Percentiles rank a stretch among this genome's conserved stretches.
Conservation (phyloP, 2,888 invertebrate genomes). For the Leucophenga montana region DNA sequence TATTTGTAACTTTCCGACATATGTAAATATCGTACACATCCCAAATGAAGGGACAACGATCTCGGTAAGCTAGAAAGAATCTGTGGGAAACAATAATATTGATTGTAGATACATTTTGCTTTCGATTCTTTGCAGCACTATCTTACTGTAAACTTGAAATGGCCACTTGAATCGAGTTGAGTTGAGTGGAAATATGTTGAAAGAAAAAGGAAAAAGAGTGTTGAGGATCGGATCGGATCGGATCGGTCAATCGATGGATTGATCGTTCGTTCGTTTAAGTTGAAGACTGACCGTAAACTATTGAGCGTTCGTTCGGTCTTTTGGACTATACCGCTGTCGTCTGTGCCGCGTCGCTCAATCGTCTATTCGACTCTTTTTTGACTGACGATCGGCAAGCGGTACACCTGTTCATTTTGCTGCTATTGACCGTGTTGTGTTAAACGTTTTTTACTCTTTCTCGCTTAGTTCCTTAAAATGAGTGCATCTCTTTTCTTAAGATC, state of each 20-base stretch:
- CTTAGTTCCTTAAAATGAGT: background rate
- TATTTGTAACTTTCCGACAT: slow-evolving; percentile 36
- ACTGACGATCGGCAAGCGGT: slow-evolving; percentile 69
- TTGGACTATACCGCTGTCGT: slow-evolving; percentile 22
- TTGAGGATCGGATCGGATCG: slow-evolving; percentile 21
- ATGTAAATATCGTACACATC: slow-evolving; percentile 28
- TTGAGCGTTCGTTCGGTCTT: slow-evolving; percentile 6
- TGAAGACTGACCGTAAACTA: background rate
- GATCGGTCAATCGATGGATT: slow-evolving; percentile 18
- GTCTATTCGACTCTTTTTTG: slow-evolving; percentile 20
- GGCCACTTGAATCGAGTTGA: slow-evolving; percentile 66
- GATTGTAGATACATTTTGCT: slow-evolving; percentile 46
- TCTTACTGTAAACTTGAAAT: slow-evolving; percentile 62
- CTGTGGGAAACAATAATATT: slow-evolving; percentile 67
- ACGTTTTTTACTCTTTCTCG: slow-evolving; percentile 42
- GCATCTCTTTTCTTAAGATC: background rate
- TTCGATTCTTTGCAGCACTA: slow-evolving; percentile 16
- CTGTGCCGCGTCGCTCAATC: background rate
- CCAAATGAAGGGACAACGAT: slow-evolving; percentile 6
- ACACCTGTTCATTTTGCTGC: slow-evolving; percentile 67
- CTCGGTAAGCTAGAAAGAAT: slow-evolving; percentile 38
- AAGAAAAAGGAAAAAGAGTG: slow-evolving; percentile 39
- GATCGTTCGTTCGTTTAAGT: background rate
- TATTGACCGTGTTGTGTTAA: slow-evolving; percentile 61
- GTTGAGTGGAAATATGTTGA: slow-evolving; percentile 66